Conservation (phyloP, 2,797 vertebrate genomes). For the Intellagama lesueurii region DNA sequence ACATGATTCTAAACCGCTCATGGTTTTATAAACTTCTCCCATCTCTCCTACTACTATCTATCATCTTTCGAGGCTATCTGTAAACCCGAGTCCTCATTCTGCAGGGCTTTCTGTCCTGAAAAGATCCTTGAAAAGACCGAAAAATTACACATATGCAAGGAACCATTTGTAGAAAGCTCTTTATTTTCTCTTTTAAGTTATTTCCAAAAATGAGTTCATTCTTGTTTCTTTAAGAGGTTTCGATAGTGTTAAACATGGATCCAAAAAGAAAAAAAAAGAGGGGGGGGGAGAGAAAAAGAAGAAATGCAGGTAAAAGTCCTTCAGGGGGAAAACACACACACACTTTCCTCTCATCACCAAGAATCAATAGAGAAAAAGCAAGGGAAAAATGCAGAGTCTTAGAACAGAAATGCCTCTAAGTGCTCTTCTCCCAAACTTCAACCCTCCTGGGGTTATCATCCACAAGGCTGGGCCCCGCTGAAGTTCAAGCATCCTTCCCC, state of each 20-base stretch:
- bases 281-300: not conserved
- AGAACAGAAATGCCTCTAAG: not conserved
- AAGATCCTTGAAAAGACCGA: not conserved
- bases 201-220: constrained; percentile 23
- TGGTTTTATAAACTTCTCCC: not conserved
- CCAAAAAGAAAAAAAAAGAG: not conserved
- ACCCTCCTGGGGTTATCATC: not conserved
- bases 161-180: constrained; percentile 24
- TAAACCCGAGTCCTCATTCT: not conserved
- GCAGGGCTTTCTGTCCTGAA: not conserved
- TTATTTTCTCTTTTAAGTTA: constrained; percentile 24
- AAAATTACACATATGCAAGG: not conserved
- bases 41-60: not conserved
- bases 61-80: not conserved
- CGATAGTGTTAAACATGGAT: constrained; percentile 7
- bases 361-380: not conserved
- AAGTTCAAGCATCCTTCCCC: not conserved
- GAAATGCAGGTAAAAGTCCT: not conserved
- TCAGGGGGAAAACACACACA: not conserved
- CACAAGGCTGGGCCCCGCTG: not conserved
- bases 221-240: constrained; percentile 18
- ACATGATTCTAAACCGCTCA: not conserved
- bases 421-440: not conserved
- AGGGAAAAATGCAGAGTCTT: not conserved
- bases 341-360: not conserved